Evolutionary conservation across 2,888 invertebrate genomes (phyloP), one percentile per base, ranked within the genome.

Genomic region (Alcis repandata): DNA sequence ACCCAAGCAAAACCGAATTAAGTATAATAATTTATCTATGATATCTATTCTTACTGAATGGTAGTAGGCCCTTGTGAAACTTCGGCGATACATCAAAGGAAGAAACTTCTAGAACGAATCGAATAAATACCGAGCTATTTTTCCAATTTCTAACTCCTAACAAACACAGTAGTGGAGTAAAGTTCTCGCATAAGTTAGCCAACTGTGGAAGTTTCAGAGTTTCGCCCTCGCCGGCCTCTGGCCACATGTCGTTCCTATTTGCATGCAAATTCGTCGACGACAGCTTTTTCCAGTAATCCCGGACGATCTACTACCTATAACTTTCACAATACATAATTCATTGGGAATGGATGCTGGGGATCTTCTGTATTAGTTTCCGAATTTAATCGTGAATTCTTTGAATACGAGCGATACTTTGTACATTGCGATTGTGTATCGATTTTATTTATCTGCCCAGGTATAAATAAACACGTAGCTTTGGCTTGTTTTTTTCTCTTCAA

Each of bases 201-300:
- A 40, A 53, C 49, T 53, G 38, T n/a, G 36, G 52, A 68, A 77
- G 67, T 75, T 76, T 60, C 56, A 54, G 72, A 70, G 74, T 73
- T 49, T 33, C 19, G 49, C 45, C 20, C 3, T 27, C 27, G 41
- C 70, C 69, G 72, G 79, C 75, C 72, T 52, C 63, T 33, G 74
- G 78, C 84, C 87, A 86, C 83, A 87, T 87, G 87, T 84, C 81
- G 75, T 60, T 66, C 70, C 80, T 80, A 89, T 90, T 89, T 88
- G 80, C 84, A 89, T 90, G 88, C 77, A 88, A 89, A 90, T 90
- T 83, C 77, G 68, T 70, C 72, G 75, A 68, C 73, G 72, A 73
- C 77, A 76, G 74, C 78, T 87, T 85, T 84, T 85, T 79, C 78
- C 46, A 61, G 71, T 58, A 67, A 58, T 76, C 75, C 75, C 73